Evolutionary conservation across 2,888 invertebrate genomes (phyloP).

Genomic region (Malthinus flaveolus): DNA sequence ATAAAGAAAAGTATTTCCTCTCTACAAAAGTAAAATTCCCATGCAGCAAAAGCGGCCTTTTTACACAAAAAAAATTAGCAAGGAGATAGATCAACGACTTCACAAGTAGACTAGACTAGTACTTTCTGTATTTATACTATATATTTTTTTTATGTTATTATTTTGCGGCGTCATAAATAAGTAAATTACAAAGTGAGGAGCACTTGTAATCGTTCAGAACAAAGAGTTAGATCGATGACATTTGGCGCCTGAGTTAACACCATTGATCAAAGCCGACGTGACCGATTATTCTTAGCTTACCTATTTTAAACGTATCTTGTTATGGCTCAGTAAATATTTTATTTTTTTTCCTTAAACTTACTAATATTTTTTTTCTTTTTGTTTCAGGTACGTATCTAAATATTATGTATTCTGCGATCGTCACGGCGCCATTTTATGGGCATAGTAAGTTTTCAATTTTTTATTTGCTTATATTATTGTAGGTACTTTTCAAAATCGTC

Average conservation of each 20-base stretch:
- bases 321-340: slow-evolving; percentile 11
- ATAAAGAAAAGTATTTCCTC: too few species aligned
- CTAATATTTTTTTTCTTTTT: not conserved
- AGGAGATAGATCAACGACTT: slow-evolving; percentile 1
- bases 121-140: not conserved
- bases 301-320: slow-evolving; percentile 23
- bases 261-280: slow-evolving; percentile 23
- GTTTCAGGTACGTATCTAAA: too few species aligned
- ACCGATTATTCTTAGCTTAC: slow-evolving; percentile 21
- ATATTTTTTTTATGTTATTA: not conserved
- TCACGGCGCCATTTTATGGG: too few species aligned
- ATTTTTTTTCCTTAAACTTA: slow-evolving; percentile 6
- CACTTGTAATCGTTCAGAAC: slow-evolving; percentile 16
- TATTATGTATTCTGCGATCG: too few species aligned
- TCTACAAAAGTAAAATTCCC: too few species aligned
- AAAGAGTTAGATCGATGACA: slow-evolving; percentile 25
- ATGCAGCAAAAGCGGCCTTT: too few species aligned
- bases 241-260: slow-evolving; percentile 27
- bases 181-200: slow-evolving; percentile 14
- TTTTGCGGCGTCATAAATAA: slow-evolving; percentile 13
- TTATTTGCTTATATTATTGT: not conserved
- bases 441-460: too few species aligned
- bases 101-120: slow-evolving; percentile 6
- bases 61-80: not conserved
- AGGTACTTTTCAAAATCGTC: not conserved